Percentiles rank a stretch among this genome's conserved stretches.
Evolutionary conservation across 2,888 invertebrate genomes (phyloP).

Genomic region (Ophion costatus): DNA sequence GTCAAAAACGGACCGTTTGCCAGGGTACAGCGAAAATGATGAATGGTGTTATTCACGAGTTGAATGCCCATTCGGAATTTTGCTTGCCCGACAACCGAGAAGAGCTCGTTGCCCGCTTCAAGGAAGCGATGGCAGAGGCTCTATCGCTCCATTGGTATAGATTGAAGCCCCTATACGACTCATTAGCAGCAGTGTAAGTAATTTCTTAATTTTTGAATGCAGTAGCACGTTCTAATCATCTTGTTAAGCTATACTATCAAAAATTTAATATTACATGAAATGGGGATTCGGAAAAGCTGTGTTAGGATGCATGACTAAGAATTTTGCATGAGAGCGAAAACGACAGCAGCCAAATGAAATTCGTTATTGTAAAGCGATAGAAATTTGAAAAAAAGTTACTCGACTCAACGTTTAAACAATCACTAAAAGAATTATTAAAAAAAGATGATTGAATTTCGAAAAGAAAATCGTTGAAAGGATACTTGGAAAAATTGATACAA

Average conservation of each 20-base stretch:
- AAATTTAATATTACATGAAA: too few species aligned
- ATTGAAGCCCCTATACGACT: slow-evolving; percentile 10
- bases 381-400: too few species aligned
- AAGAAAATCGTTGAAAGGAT: too few species aligned
- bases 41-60: background rate
- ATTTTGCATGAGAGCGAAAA: background rate
- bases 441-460: too few species aligned
- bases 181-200: slow-evolving; percentile 25
- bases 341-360: background rate
- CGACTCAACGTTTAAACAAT: too few species aligned
- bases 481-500: too few species aligned
- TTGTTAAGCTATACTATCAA: too few species aligned
- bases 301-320: too few species aligned
- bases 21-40: background rate
- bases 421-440: too few species aligned
- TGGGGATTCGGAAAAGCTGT: too few species aligned
- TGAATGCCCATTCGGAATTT: background rate
- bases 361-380: too few species aligned
- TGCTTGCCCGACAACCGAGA: background rate
- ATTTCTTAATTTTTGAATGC: background rate
- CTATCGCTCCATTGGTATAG: slow-evolving; percentile 15
- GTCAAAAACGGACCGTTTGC: background rate
- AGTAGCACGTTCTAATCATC: background rate
- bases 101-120: background rate
- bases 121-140: slow-evolving; percentile 21